Percentiles rank a stretch among this genome's conserved stretches.
Evolutionary conservation across 2,113 vertebrate genomes (phyloP).

Genomic region (Otis tarda): DNA sequence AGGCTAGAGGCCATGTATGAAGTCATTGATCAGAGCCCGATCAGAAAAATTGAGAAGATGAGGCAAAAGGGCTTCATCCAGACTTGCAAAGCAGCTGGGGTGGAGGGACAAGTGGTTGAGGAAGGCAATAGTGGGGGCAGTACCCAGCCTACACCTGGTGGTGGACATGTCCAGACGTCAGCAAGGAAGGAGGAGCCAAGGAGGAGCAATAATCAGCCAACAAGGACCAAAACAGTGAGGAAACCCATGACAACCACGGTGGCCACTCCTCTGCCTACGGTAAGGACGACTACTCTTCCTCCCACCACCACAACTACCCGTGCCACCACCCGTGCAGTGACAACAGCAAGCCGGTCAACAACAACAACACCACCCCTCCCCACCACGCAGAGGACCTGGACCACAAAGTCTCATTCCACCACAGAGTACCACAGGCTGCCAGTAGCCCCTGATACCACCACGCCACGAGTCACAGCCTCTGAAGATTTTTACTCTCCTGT

Average conservation of each 20-base stretch:
- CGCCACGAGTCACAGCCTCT: slow-evolving; percentile 55
- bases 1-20: slow-evolving; percentile 96
- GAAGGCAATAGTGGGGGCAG: slow-evolving; percentile 53
- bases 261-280: slow-evolving; percentile 43
- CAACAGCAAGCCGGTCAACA: slow-evolving; percentile 53
- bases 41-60: slow-evolving; percentile 90
- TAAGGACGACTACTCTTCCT: slow-evolving; percentile 59
- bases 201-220: slow-evolving; percentile 57
- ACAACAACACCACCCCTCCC: slow-evolving; percentile 60
- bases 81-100: slow-evolving; percentile 89
- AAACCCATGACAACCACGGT: slow-evolving; percentile 51
- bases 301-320: slow-evolving; percentile 69
- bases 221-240: slow-evolving; percentile 73
- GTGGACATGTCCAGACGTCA: slow-evolving; percentile 64
- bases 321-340: slow-evolving; percentile 37
- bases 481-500: slow-evolving; percentile 73
- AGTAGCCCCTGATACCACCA: slow-evolving; percentile 40
- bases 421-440: slow-evolving; percentile 66
- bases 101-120: slow-evolving; percentile 90
- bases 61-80: slow-evolving; percentile 96
- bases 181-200: slow-evolving; percentile 76
- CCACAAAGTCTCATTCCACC: slow-evolving; percentile 51
- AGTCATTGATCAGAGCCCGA: slow-evolving; percentile 90
- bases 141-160: neutral
- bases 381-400: slow-evolving; percentile 74